Conservation (phyloP, 2,113 vertebrate species). For the Sakesphorus luctuosus region DNA sequence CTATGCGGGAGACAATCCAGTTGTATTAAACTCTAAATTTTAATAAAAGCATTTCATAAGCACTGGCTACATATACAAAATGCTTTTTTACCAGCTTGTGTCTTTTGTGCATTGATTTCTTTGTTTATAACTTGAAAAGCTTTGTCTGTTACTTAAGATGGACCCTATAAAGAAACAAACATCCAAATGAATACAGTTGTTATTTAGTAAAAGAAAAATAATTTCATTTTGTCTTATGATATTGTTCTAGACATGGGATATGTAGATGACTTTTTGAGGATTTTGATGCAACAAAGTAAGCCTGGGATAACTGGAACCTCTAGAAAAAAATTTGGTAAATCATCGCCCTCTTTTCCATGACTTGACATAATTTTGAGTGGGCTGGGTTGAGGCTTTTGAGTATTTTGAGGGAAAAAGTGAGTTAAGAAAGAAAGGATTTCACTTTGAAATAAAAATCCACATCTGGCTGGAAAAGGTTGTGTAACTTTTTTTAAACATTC, state of each 20-base stretch:
- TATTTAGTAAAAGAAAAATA: not conserved
- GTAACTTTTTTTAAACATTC: not conserved
- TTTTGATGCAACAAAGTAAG: not conserved
- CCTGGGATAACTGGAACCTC: not conserved
- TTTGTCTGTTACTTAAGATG: not conserved
- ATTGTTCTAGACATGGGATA: not conserved
- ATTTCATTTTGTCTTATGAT: not conserved
- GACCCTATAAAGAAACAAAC: not conserved
- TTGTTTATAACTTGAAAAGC: not conserved
- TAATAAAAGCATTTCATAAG: not conserved
- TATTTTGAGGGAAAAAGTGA: not conserved
- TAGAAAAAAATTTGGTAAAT: not conserved
- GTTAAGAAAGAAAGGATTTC: not conserved
- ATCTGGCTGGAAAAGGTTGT: not conserved
- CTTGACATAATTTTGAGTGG: not conserved
- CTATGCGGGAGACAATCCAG: not conserved
- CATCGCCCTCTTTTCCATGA: not conserved
- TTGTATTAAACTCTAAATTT: not conserved
- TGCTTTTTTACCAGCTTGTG: not conserved
- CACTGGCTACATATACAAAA: not conserved
- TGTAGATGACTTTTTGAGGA: not conserved
- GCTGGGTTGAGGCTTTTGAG: not conserved
- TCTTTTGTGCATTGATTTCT: not conserved
- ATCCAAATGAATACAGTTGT: not conserved
- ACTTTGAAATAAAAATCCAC: not conserved